Evolutionary conservation across 2,113 vertebrate genomes (phyloP).

Genomic region (Malaclemys terrapin): DNA sequence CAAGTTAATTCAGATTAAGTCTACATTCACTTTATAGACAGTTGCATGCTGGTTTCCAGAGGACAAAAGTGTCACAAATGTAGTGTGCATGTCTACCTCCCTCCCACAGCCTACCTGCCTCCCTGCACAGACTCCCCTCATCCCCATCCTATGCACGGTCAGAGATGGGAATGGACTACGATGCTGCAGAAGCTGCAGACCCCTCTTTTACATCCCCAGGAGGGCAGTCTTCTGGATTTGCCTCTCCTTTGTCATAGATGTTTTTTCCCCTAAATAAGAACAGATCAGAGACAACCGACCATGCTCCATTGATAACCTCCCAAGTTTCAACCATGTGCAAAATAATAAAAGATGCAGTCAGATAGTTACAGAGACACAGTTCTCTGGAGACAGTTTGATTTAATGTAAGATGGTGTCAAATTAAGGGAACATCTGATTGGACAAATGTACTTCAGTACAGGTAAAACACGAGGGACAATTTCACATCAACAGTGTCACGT

Average conservation of each 20-base stretch:
- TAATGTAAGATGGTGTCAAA: not conserved
- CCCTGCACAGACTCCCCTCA: not conserved
- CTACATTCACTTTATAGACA: not conserved
- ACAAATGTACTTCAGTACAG: not conserved
- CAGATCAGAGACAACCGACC: not conserved
- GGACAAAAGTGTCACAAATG: not conserved
- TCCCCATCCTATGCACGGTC: not conserved
- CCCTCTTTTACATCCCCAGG: not conserved
- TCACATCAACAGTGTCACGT: not conserved
- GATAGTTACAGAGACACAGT: not conserved
- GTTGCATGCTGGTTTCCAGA: not conserved
- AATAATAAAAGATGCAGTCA: not conserved
- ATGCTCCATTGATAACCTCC: not conserved
- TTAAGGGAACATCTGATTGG: not conserved
- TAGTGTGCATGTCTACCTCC: rapidly evolving
- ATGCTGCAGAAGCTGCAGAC: not conserved
- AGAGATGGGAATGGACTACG: not conserved
- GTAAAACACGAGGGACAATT: not conserved
- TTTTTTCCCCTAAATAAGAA: not conserved
- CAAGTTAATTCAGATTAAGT: not conserved
- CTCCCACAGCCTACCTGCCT: not conserved
- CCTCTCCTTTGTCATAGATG: not conserved
- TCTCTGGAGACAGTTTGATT: not conserved
- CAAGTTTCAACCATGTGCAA: not conserved
- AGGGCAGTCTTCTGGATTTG: not conserved